Base-by-base conservation (phyloP, 2,113 vertebrate species). In the Charina bottae region DNA sequence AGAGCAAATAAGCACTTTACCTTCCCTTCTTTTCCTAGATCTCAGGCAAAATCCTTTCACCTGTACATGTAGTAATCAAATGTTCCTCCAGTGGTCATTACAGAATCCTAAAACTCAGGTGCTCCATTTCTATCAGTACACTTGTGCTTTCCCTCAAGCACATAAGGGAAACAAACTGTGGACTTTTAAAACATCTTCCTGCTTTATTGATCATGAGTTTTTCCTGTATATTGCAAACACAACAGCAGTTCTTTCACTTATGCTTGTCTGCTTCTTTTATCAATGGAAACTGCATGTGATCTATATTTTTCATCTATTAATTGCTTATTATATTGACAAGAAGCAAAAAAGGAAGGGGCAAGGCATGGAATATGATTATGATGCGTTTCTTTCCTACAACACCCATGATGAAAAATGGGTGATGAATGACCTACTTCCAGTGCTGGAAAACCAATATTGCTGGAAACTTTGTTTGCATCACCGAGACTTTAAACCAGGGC, bases 321-420 rank as follows among this genome's bases (percentile, higher is more conserved):
- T 95, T 13, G 96, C 98, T 3, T 98, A 98, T 97, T 97, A 98
- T 90, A 92, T 97, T 2, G 97, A 98, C 87, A 97, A 97, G 84
- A 96, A 95, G 89, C 97, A 92, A 92, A 95, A 64, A 96, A 89
- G 59, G 24, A 89, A 42, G 89, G 97, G 90, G 94, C 64, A 19
- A 97, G 94, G 94, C 8, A 58, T 59, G 24, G n/a, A 37, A 88
- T 98, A 97, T 92, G 94, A 95, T 85, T 98, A 98, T 53, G 98
- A 98, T 60, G 98, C 98, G 0, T 98, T 98, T 90, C 96, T 98
- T 94, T 98, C 98, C 90, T 98, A 98, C 91, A 98, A 98, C 88
- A 97, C 97, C 4, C 95, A 94, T 49, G 98, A 98, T 96, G 97
- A 98, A 89, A 89, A 96, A 0, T 98, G 98, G 98, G 97, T 98